phyloP scores from a whole-genome alignment of 2,797 vertebrate species.

The Hydrolagus colliei region DNA sequence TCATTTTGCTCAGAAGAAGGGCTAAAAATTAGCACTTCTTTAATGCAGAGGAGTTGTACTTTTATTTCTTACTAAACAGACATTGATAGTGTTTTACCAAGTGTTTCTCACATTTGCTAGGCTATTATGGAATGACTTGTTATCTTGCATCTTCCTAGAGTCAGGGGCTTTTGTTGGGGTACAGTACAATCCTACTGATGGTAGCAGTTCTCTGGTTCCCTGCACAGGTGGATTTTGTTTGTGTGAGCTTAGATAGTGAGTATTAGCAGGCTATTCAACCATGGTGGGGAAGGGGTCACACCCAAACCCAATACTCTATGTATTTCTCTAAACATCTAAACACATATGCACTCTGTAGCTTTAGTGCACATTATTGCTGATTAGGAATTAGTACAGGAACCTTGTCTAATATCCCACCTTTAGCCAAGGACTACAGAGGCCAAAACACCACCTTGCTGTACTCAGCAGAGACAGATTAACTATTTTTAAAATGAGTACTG shows the following conservation, averaged over 20 bases:
- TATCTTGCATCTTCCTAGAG: not conserved
- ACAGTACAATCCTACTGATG: not conserved
- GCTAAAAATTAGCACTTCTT: not conserved
- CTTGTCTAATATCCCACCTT: not conserved
- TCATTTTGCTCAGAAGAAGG: not conserved
- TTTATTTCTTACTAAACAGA: not conserved
- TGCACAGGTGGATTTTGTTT: too few relatives aligned
- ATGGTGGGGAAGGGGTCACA: not conserved
- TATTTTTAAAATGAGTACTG: not conserved
- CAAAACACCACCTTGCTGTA: not conserved
- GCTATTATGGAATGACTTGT: not conserved
- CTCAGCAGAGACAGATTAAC: not conserved
- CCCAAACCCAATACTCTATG: not conserved
- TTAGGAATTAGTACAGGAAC: not conserved
- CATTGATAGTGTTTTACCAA: not conserved
- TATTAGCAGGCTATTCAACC: not conserved
- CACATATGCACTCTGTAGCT: not conserved
- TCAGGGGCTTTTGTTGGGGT: not conserved
- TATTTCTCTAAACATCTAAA: not conserved
- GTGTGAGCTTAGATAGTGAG: too few relatives aligned
- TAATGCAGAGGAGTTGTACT: not conserved
- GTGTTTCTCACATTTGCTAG: not conserved
- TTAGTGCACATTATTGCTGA: not conserved
- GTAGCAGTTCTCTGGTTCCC: not conserved
- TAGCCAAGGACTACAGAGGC: not conserved